Conservation (phyloP, 2,797 vertebrate genomes). For the Nyctalus aviator region DNA sequence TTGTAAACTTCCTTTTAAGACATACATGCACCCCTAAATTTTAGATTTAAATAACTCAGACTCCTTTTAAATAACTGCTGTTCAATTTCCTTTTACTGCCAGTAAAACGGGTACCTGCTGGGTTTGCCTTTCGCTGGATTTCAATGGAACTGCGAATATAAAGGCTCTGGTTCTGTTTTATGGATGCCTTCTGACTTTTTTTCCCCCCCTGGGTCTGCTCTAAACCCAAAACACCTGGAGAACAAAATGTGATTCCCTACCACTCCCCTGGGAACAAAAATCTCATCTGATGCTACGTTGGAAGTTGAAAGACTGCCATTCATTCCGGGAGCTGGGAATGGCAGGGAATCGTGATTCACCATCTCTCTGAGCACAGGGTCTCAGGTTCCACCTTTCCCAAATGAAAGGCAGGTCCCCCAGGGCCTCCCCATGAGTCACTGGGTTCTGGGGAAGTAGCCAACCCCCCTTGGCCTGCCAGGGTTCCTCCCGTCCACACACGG, state of each 20-base stretch:
- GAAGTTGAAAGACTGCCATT: conserved; percentile 59
- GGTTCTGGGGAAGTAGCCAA: conserved; percentile 30
- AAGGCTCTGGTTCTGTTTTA: conserved; percentile 67
- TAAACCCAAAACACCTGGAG: conserved; percentile 73
- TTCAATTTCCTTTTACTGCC: conserved; percentile 74
- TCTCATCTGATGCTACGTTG: not conserved
- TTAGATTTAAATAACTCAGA: conserved; percentile 74
- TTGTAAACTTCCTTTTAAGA: conserved; percentile 68
- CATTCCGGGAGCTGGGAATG: conserved; percentile 8
- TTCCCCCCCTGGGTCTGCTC: not conserved
- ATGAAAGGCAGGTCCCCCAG: not conserved
- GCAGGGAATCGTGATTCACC: not conserved
- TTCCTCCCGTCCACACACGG: not conserved
- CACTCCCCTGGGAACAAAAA: conserved; percentile 25
- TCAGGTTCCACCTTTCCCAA: conserved; percentile 9
- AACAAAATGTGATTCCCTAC: conserved; percentile 50
- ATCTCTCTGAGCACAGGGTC: conserved; percentile 9
- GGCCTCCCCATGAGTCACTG: not conserved
- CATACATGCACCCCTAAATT: conserved; percentile 20
- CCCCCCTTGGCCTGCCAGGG: not conserved
- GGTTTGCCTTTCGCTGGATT: conserved; percentile 70
- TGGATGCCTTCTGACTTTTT: conserved; percentile 53
- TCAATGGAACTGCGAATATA: conserved; percentile 74
- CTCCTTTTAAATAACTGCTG: conserved; percentile 74
- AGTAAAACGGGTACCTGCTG: conserved; percentile 78